Evolutionary conservation across 2,888 invertebrate genomes (phyloP).

Genomic region (Hydrotaea cyrtoneurina): DNA sequence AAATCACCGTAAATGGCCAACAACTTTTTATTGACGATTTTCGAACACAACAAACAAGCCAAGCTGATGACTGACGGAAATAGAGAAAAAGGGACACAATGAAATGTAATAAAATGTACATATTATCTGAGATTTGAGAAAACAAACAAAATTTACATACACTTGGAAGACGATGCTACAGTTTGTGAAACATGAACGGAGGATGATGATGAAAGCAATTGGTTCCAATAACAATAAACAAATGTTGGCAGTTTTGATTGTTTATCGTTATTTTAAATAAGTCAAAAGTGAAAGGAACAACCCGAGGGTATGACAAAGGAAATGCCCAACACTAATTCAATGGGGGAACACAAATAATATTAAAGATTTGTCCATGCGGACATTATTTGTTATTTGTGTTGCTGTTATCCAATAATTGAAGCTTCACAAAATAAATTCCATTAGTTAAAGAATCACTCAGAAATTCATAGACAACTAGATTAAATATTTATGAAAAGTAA

Average conservation of each 20-base stretch:
- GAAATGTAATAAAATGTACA: conserved; percentile 35
- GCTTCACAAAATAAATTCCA: too few species aligned
- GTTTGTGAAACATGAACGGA: neutral
- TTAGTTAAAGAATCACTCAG: too few species aligned
- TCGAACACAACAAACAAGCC: conserved; percentile 2
- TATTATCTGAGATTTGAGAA: conserved; percentile 30
- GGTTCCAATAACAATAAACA: conserved; percentile 33
- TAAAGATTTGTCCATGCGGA: too few species aligned
- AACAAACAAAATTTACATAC: conserved; percentile 25
- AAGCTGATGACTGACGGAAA: neutral
- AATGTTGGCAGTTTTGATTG: conserved; percentile 23
- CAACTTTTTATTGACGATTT: conserved; percentile 37
- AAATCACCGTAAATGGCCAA: conserved; percentile 35
- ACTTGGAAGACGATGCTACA: neutral
- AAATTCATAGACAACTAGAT: too few species aligned
- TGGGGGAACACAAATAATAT: too few species aligned
- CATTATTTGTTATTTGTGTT: too few species aligned
- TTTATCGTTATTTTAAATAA: conserved; percentile 13
- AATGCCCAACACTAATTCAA: too few species aligned
- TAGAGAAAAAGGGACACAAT: conserved; percentile 6
- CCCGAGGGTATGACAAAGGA: neutral
- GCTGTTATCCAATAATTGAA: too few species aligned
- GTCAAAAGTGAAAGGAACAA: neutral
- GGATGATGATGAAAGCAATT: conserved; percentile 25
- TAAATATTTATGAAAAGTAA: too few species aligned